Conservation (phyloP, 2,113 vertebrate species). For the Syngnathus floridae region DNA sequence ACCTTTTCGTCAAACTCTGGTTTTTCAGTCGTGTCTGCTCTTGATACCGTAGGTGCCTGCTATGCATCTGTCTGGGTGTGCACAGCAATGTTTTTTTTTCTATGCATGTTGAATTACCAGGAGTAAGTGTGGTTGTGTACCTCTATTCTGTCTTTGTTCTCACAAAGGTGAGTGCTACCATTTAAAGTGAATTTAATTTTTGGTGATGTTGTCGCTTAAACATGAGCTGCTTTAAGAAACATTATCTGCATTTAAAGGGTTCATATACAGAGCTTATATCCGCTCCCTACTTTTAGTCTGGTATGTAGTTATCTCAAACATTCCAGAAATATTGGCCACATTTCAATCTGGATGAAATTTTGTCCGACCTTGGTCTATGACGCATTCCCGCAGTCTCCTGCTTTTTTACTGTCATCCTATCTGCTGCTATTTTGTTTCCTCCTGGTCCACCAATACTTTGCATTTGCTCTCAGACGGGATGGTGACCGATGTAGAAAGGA, state of each 20-base stretch:
- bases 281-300: background rate
- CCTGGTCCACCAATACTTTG: conserved; percentile 33
- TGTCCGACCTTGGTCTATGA: conserved; percentile 6
- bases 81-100: conserved; percentile 5
- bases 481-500: conserved; percentile 21
- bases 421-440: conserved; percentile 22
- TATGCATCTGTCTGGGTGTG: conserved; percentile 35
- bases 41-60: conserved; percentile 51
- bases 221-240: conserved; percentile 16
- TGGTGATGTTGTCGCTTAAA: background rate
- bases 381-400: background rate
- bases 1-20: conserved; percentile 64
- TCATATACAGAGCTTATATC: conserved; percentile 36
- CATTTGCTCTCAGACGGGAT: conserved; percentile 41
- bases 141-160: conserved; percentile 28
- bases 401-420: background rate
- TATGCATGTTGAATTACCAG: conserved; percentile 10
- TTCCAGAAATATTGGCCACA: background rate
- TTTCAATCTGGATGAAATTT: conserved; percentile 6
- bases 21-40: conserved; percentile 55
- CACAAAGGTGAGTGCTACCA: conserved; percentile 61
- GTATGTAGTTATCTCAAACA: background rate
- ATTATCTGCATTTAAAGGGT: conserved; percentile 7
- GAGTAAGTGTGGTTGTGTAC: conserved; percentile 17
- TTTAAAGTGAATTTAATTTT: conserved; percentile 17